phyloP scores from a whole-genome alignment of 2,888 invertebrate species.

The Lysandra coridon region DNA sequence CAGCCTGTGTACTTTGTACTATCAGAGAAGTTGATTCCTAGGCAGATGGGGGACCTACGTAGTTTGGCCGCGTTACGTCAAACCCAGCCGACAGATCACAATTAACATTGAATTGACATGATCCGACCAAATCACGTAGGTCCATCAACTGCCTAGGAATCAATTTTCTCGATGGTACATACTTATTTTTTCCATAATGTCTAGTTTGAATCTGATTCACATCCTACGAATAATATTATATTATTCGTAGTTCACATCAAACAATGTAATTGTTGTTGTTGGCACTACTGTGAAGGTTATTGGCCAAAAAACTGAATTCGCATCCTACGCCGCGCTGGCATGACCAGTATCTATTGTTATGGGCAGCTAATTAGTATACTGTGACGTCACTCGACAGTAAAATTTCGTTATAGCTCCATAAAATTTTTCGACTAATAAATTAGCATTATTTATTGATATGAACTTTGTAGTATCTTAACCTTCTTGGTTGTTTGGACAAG shows the following conservation, averaged over 20 bases:
- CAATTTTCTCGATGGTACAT: no score
- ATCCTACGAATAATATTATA: no score
- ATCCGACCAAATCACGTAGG: no score
- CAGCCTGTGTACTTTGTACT: no score
- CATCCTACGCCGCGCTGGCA: constrained; percentile 9
- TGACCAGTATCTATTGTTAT: constrained; percentile 14
- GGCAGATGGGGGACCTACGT: no score
- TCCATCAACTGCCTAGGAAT: no score
- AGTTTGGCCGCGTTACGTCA: no score
- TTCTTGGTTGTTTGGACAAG: background rate
- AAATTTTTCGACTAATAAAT: background rate
- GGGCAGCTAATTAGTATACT: background rate
- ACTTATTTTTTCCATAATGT: background rate
- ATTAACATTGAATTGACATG: no score
- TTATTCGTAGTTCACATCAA: background rate
- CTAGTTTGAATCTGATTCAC: background rate
- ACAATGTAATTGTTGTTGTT: constrained; percentile 8
- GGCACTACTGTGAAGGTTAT: constrained; percentile 19
- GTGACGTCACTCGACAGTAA: background rate
- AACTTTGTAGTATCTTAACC: background rate
- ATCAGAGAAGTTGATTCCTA: no score
- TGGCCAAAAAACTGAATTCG: constrained; percentile 9
- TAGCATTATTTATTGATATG: background rate
- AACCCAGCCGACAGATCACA: no score
- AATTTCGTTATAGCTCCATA: background rate